Conservation (phyloP, 92 coral and sea anemone genomes). For the Zoanthus sociatus region DNA sequence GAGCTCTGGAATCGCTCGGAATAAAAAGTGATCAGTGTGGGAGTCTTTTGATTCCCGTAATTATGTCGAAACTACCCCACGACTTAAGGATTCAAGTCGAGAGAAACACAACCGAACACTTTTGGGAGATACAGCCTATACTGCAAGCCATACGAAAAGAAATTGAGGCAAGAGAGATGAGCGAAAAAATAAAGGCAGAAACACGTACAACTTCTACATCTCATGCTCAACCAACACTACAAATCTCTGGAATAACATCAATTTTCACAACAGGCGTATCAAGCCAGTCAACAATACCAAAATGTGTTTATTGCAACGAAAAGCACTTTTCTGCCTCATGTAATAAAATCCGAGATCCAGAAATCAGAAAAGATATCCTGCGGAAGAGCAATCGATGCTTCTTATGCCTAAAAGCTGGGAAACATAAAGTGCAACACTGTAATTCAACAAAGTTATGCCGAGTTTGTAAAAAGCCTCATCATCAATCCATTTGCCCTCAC, state of each 20-base stretch:
- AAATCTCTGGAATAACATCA: conserved; percentile 33
- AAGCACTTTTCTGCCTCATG: conserved; percentile 61
- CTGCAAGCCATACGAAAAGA: conserved; percentile 56
- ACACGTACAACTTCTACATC: conserved; percentile 9
- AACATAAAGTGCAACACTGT: conserved; percentile 29
- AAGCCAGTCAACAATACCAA: conserved; percentile 21
- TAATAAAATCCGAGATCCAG: conserved; percentile 11
- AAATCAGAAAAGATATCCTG: conserved; percentile 40
- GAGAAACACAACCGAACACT: background rate
- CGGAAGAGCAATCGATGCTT: conserved; percentile 45
- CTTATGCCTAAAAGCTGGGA: conserved; percentile 46
- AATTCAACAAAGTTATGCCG: conserved; percentile 29
- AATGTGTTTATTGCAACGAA: conserved; percentile 55
- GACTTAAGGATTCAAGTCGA: background rate
- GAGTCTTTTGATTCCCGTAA: background rate
- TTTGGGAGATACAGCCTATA: conserved; percentile 5
- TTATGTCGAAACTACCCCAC: conserved; percentile 16
- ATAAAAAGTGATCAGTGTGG: background rate
- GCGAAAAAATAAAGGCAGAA: conserved; percentile 52
- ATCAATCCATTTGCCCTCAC: conserved; percentile 33
- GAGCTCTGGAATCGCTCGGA: background rate
- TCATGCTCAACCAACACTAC: background rate
- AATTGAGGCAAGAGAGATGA: conserved; percentile 63
- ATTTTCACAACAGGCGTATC: conserved; percentile 35
- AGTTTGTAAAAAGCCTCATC: conserved; percentile 20